Base-by-base conservation (phyloP, 1,140 invertebrate genomes). In the Zelostemma sp. region DNA sequence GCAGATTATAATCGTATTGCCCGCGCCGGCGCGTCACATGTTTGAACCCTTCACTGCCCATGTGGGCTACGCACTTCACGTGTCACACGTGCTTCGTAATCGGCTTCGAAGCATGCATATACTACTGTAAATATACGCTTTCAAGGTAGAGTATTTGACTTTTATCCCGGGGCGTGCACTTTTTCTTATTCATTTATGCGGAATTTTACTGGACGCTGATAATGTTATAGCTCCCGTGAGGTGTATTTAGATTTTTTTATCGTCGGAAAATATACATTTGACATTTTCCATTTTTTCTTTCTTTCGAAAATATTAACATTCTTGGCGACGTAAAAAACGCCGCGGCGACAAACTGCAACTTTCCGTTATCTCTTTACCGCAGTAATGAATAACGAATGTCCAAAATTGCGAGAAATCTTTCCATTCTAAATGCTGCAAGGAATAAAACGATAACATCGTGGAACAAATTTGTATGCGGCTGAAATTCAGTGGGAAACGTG, bases 41-140 rank as follows among this genome's bases (percentile, higher is more conserved):
- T 71, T 69, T 68, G 68, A 77, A 73, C 74, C 77, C 75, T 79
- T 79, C 78, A 81, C 76, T 72, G 61, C 62, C 57, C 62, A 60
- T 71, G 61, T 65, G 64, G 61, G 61, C 60, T 59, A 69, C 68
- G 62, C 65, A 64, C 65, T 68, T 68, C 65, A 71, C 71, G 65
- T 64, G 59, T 67, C 67, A 67, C 78, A 79, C 78, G 77, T 79
- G 78, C 66, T 73, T 70, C 47, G 57, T 57, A 46, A 72, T 67
- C 59, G 46, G 12, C 31, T 59, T 17, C 15, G 31, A 45, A 49
- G 54, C 74, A 73, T 75, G 74, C 69, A 74, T 56, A 64, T 19
- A 19, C 17, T 47, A 18, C 48, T 46, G 21, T 31, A 46, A 35
- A n/a, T n/a, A 21, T 41, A 25, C 63, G 12, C 40, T 41, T 41